Evolutionary conservation across 2,113 vertebrate genomes (phyloP).

Genomic region (Mustela lutreola): DNA sequence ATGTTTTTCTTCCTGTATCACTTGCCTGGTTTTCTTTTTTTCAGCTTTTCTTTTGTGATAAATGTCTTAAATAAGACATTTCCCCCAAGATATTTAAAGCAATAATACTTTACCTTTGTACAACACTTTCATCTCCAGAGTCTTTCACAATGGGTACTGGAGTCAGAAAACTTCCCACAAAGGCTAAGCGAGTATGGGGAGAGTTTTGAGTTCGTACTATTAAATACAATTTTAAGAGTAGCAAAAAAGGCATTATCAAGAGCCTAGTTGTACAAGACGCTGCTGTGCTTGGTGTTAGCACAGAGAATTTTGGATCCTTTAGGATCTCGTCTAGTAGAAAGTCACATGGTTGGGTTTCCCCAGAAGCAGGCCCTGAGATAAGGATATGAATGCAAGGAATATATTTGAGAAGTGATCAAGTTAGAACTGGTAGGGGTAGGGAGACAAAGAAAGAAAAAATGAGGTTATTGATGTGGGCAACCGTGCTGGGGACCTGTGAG

Average conservation of each 20-base stretch:
- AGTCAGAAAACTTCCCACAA: constrained; percentile 57
- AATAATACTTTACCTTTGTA: constrained; percentile 74
- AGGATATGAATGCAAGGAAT: background rate
- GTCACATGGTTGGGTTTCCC: constrained; percentile 28
- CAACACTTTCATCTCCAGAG: constrained; percentile 51
- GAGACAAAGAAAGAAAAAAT: background rate
- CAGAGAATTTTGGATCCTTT: constrained; percentile 8
- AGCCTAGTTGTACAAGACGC: background rate
- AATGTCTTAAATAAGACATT: constrained; percentile 70
- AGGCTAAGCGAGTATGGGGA: constrained; percentile 22
- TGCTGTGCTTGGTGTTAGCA: constrained; percentile 17
- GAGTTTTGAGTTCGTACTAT: constrained; percentile 57
- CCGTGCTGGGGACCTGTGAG: background rate
- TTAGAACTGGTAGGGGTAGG: background rate
- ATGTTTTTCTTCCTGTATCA: constrained; percentile 41
- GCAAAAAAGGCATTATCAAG: constrained; percentile 7
- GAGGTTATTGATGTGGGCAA: background rate
- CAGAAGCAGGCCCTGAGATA: background rate
- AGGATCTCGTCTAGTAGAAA: constrained; percentile 21
- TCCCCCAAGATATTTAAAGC: constrained; percentile 70
- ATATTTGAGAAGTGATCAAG: constrained; percentile 10
- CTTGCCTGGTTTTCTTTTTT: constrained; percentile 70
- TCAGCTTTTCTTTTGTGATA: constrained; percentile 63
- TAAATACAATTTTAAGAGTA: constrained; percentile 59
- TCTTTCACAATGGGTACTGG: constrained; percentile 49